A percentile compares a stretch with the other conserved stretches of the same genome.
Conservation (phyloP, 2,797 vertebrate genomes). For the Bufotes viridis region DNA sequence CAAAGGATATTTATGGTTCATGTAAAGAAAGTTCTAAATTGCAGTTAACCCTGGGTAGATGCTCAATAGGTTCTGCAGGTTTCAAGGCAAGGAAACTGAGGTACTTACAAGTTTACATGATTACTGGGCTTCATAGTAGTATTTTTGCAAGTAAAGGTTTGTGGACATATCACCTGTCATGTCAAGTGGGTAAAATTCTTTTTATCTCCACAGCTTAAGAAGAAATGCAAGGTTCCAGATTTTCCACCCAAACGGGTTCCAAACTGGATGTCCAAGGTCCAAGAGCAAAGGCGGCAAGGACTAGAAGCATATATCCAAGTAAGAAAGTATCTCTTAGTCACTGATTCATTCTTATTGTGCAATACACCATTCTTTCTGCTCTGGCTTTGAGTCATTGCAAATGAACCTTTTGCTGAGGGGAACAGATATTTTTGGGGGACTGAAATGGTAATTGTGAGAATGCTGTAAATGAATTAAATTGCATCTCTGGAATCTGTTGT, state of each 20-base stretch:
- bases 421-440: neutral
- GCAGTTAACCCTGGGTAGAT: no score
- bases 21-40: no score
- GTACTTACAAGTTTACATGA: no score
- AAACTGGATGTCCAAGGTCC: constrained; percentile 84
- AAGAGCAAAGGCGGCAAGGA: constrained; percentile 88
- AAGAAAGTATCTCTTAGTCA: neutral
- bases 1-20: no score
- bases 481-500: neutral
- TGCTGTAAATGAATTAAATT: neutral
- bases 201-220: constrained; percentile 82
- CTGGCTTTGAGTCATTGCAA: neutral
- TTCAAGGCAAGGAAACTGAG: no score
- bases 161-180: no score
- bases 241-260: constrained; percentile 87
- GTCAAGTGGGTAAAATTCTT: neutral
- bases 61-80: no score
- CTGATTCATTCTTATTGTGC: neutral
- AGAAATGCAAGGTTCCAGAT: constrained; percentile 85
- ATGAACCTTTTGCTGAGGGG: neutral
- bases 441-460: neutral
- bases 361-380: neutral
- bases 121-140: no score
- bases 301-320: constrained; percentile 89
- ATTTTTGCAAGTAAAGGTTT: no score